Evolutionary conservation across 2,797 vertebrate genomes (phyloP), one percentile per base, ranked within the genome.

Genomic region (Labroides dimidiatus): DNA sequence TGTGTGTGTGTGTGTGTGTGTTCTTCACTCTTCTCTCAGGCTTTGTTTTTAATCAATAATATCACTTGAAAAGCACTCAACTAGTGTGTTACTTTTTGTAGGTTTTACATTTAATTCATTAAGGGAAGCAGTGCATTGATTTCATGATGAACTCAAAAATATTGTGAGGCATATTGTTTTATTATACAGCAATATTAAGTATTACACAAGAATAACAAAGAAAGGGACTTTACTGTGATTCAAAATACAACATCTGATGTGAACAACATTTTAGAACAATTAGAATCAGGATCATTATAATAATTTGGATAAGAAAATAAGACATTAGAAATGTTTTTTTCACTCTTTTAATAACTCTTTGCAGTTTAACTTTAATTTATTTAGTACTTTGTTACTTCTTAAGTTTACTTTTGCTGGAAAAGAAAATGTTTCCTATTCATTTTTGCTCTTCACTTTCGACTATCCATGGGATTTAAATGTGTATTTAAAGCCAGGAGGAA

Each of bases 31-130:
- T 79, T 74, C 81, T 84, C 72, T 65, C 66, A 75, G 66, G 85
- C 77, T 82, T 89, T 86, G 73, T 88, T 89, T 90, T 89, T 88
- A 88, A 91, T 91, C 89, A 91, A 90, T 84, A 90, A 78, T 90
- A 82, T 85, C 87, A 87, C 82, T 86, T 84, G 64, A 84, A 86
- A 87, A 81, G 70, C 80, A 80, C 75, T 84, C 63, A 79, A 51
- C 64, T 36, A 52, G 51, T 81, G 72, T 68, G 43, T 49, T 68
- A 62, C 44, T 70, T 81, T 77, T 73, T 81, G 36, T 68, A 57
- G 64, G 70, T 84, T 85, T 80, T 73, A 63, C 57, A 60, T 84
- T 79, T 78, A 73, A 81, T 78, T 90, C 16, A 83, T 84, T 85
- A 49, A 82, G 48, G 54, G 57, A 76, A 75, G 64, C 44, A 10